A percentile compares a stretch with the other conserved stretches of the same genome.
Evolutionary conservation across 2,888 invertebrate species (phyloP).

Genomic region (Hedya salicella): DNA sequence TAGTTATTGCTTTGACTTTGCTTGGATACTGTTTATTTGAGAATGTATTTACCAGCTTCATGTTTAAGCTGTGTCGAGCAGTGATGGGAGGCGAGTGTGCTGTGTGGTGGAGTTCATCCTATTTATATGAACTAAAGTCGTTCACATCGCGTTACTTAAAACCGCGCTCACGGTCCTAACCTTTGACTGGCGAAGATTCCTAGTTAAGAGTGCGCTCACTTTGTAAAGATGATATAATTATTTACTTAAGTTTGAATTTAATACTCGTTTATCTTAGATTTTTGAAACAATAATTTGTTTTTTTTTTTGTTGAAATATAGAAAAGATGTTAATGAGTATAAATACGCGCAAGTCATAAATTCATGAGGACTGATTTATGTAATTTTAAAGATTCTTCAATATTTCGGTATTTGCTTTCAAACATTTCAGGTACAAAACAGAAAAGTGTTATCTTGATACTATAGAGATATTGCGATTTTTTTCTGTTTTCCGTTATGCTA

Average conservation of each 20-base stretch:
- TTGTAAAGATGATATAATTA: background rate
- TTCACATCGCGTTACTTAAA: conserved; percentile 73
- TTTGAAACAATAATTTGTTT: background rate
- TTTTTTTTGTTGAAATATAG: too few species aligned
- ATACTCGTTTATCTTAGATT: too few species aligned
- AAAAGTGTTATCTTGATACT: too few species aligned
- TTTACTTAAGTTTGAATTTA: background rate
- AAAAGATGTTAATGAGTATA: too few species aligned
- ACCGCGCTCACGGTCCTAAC: conserved; percentile 74
- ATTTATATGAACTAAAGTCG: conserved; percentile 81
- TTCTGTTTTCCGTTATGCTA: too few species aligned
- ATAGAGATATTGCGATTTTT: too few species aligned
- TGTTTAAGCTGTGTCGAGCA: conserved; percentile 70
- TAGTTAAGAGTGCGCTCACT: conserved; percentile 30
- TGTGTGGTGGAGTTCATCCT: conserved; percentile 62
- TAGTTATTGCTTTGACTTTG: conserved; percentile 15
- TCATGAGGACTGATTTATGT: too few species aligned
- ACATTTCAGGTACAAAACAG: too few species aligned
- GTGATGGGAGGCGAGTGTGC: conserved; percentile 70
- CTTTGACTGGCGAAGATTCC: conserved; percentile 67
- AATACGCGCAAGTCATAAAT: too few species aligned
- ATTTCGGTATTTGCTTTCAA: too few species aligned
- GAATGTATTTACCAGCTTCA: conserved; percentile 77
- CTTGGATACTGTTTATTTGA: background rate
- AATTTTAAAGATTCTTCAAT: too few species aligned